Conservation (phyloP, 1,140 invertebrate species). For the Ceratitis capitata region DNA sequence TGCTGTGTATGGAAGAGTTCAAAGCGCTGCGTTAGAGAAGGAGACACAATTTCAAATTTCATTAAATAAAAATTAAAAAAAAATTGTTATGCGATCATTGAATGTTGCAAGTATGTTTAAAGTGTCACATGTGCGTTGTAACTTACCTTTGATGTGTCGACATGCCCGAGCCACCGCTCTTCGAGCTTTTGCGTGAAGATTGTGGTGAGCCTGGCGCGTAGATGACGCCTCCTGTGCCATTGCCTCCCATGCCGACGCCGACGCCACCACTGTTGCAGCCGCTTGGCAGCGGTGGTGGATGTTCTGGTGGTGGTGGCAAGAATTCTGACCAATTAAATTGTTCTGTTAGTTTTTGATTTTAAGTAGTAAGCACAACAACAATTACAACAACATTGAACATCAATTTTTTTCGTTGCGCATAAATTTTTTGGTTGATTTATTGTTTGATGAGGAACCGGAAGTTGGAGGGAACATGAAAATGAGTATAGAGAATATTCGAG, state of each 20-base stretch:
- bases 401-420: conserved; percentile 37
- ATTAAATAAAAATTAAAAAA: neutral
- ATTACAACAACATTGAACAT: conserved; percentile 33
- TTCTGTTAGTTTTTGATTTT: conserved; percentile 51
- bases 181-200: conserved; percentile 63
- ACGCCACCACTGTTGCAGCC: conserved; percentile 44
- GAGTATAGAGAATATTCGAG: neutral
- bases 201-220: conserved; percentile 62
- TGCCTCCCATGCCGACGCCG: conserved; percentile 36
- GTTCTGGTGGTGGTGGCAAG: conserved; percentile 81
- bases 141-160: conserved; percentile 63
- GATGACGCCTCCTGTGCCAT: neutral
- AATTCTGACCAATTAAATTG: conserved; percentile 82
- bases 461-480: conserved; percentile 43
- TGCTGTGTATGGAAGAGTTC: conserved; percentile 62
- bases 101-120: neutral
- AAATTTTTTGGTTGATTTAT: too few relatives aligned
- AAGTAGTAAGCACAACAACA: conserved; percentile 37
- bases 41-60: neutral
- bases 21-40: conserved; percentile 48
- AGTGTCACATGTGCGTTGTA: too few relatives aligned
- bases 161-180: conserved; percentile 60
- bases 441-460: conserved; percentile 47
- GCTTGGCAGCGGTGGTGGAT: conserved; percentile 73
- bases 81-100: neutral